Evolutionary conservation across 2,113 vertebrate species (phyloP).

Genomic region (Onychorhynchus coronatus): DNA sequence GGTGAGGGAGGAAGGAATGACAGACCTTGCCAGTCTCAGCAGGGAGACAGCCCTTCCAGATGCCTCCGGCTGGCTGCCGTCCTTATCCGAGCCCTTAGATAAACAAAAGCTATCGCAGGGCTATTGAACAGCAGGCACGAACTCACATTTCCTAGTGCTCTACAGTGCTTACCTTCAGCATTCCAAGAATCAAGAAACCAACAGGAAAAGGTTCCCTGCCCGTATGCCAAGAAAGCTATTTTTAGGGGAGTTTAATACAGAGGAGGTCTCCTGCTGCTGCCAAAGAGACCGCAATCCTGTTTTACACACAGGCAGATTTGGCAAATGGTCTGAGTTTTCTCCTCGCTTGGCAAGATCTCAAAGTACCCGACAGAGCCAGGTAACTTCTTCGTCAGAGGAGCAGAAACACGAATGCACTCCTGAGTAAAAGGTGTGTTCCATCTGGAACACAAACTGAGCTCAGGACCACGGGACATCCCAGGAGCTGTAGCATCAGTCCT

Average conservation of each 20-base stretch:
- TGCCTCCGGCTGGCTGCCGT: background rate
- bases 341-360: background rate
- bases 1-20: background rate
- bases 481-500: background rate
- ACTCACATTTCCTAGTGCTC: background rate
- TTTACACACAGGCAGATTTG: background rate
- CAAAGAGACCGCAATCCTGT: background rate
- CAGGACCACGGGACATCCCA: background rate
- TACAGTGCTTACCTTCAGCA: background rate
- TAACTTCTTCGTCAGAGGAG: background rate
- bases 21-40: background rate
- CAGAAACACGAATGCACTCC: accelerated
- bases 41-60: background rate
- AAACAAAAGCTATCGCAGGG: background rate
- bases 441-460: background rate
- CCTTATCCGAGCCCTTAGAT: background rate
- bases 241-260: background rate
- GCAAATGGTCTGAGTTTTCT: accelerated
- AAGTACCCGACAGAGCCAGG: background rate
- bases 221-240: background rate
- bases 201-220: background rate
- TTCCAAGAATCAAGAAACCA: background rate
- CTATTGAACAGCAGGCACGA: background rate
- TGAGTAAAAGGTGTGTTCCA: background rate
- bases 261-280: background rate